Percentiles rank a stretch among this genome's conserved stretches.
Evolutionary conservation across 2,888 invertebrate species (phyloP).

Genomic region (Drosophila kokeensis): DNA sequence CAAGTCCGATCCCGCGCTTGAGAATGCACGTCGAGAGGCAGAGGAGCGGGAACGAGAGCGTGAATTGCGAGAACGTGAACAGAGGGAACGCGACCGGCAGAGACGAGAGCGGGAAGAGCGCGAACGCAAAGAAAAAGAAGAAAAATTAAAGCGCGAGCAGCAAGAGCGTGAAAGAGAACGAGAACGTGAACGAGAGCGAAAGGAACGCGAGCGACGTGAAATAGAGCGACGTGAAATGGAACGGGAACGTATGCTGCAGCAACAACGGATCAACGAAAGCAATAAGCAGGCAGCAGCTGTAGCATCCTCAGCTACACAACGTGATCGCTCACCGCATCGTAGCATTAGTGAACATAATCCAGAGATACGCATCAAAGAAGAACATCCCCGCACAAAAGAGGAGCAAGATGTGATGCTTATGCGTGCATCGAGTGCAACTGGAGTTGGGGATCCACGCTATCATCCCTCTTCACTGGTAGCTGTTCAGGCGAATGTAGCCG

Average conservation of each 20-base stretch:
- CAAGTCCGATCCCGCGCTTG: constrained; percentile 88
- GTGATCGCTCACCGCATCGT: constrained; percentile 91
- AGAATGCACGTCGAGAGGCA: constrained; percentile 87
- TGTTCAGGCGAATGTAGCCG: constrained; percentile 83
- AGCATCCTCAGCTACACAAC: constrained; percentile 81
- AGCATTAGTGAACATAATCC: constrained; percentile 86
- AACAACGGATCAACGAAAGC: constrained; percentile 86
- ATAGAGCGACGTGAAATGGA: constrained; percentile 87
- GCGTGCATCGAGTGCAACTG: constrained; percentile 76
- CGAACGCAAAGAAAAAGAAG: constrained; percentile 85
- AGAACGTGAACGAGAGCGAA: constrained; percentile 86
- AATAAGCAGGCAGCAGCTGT: constrained; percentile 85
- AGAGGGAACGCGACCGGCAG: constrained; percentile 84
- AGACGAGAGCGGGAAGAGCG: constrained; percentile 85
- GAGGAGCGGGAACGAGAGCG: constrained; percentile 86
- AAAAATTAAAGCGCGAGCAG: constrained; percentile 86
- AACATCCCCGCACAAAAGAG: constrained; percentile 86
- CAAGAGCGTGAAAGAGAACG: constrained; percentile 87
- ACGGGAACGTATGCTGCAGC: constrained; percentile 88
- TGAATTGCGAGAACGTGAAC: constrained; percentile 84
- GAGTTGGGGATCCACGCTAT: constrained; percentile 86
- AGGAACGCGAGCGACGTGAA: constrained; percentile 87
- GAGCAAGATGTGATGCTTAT: constrained; percentile 86
- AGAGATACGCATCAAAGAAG: constrained; percentile 87
- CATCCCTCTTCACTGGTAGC: constrained; percentile 85